Conservation (phyloP, 2,888 invertebrate species). For the Aphodius sticticus region DNA sequence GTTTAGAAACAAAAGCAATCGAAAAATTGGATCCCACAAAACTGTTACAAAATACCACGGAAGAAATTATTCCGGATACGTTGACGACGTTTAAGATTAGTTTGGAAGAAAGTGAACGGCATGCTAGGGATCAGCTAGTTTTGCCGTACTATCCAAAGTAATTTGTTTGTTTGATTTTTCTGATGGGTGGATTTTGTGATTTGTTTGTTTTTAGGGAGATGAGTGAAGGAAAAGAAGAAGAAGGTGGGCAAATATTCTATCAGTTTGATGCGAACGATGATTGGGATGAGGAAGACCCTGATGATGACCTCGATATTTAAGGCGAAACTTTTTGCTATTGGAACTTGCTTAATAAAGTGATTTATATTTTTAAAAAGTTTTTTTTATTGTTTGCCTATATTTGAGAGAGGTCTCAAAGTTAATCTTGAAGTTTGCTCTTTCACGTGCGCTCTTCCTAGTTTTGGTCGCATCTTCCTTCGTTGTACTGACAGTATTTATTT, state of each 20-base stretch:
- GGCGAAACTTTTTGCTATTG: slow-evolving; percentile 14
- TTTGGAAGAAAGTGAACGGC: slow-evolving; percentile 68
- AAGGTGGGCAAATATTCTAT: slow-evolving; percentile 73
- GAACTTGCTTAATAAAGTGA: too few species aligned
- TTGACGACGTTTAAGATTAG: slow-evolving; percentile 72
- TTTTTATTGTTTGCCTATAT: neutral
- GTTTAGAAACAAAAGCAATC: slow-evolving; percentile 52
- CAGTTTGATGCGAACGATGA: slow-evolving; percentile 81
- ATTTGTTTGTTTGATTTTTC: slow-evolving; percentile 30
- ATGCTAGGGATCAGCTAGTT: slow-evolving; percentile 66
- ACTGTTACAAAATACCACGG: slow-evolving; percentile 47
- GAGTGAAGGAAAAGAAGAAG: slow-evolving; percentile 39
- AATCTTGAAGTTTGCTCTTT: too few species aligned
- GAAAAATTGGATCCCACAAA: slow-evolving; percentile 54
- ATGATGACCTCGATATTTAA: slow-evolving; percentile 82
- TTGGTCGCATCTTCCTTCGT: too few species aligned
- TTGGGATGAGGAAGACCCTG: slow-evolving; percentile 88
- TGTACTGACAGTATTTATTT: too few species aligned
- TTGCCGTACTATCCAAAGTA: slow-evolving; percentile 67
- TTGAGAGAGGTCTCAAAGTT: too few species aligned
- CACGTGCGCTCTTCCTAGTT: too few species aligned
- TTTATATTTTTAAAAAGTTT: too few species aligned
- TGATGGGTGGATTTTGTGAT: neutral
- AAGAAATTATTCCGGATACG: slow-evolving; percentile 57
- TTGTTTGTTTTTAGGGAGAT: slow-evolving; percentile 35